phyloP scores from a whole-genome alignment of 2,888 invertebrate genomes.

The Torymus auratus region DNA sequence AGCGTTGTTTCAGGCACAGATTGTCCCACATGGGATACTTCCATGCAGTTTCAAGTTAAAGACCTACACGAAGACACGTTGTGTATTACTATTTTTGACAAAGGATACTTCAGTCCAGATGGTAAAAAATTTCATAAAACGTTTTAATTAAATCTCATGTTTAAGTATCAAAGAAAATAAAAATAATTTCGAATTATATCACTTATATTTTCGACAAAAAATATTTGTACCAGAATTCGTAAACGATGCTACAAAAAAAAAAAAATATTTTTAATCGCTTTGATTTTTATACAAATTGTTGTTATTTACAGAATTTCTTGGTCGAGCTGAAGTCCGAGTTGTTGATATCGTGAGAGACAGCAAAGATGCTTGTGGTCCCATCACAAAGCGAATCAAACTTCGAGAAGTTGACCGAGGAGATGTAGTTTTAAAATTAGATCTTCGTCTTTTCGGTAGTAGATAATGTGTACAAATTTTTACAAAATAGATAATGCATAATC shows the following conservation, averaged over 20 bases:
- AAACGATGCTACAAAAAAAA: not conserved
- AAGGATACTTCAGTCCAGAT: constrained; percentile 85
- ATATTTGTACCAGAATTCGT: too few species aligned
- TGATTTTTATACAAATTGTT: constrained; percentile 19
- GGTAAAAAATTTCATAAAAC: constrained; percentile 77
- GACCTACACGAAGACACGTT: constrained; percentile 84
- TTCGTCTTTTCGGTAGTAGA: constrained; percentile 79
- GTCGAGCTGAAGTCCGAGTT: constrained; percentile 83
- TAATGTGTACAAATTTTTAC: constrained; percentile 46
- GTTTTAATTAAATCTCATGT: not conserved
- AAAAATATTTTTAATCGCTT: not conserved
- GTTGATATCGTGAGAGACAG: constrained; percentile 81
- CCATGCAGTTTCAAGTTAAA: constrained; percentile 87
- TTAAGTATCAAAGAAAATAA: too few species aligned
- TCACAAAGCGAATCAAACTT: constrained; percentile 81
- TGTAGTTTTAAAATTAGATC: constrained; percentile 83
- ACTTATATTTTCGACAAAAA: too few species aligned
- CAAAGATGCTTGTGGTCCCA: constrained; percentile 80
- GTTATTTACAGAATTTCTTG: constrained; percentile 81
- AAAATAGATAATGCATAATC: constrained; percentile 50
- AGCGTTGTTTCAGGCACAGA: constrained; percentile 80
- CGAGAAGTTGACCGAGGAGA: constrained; percentile 85
- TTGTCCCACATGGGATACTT: constrained; percentile 84
- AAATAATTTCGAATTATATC: too few species aligned
- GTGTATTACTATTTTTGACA: constrained; percentile 84